Conservation (phyloP, 2,113 vertebrate genomes). For the Corynorhinus townsendii region DNA sequence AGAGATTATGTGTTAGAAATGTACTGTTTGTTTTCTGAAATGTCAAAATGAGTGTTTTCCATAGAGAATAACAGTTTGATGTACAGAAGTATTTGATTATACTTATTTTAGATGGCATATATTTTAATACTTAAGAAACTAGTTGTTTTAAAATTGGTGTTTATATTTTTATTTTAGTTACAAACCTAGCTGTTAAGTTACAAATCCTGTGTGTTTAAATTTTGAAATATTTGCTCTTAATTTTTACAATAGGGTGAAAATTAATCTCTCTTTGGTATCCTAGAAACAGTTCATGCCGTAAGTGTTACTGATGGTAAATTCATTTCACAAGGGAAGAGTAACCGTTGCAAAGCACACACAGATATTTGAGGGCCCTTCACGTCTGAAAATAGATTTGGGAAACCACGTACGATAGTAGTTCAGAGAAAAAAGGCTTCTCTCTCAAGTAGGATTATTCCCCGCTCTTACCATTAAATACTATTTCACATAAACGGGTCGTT, state of each 20-base stretch:
- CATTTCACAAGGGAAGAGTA: background rate
- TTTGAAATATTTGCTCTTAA: background rate
- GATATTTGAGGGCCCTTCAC: background rate
- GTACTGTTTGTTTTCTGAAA: background rate
- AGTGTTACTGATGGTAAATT: background rate
- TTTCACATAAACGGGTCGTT: background rate
- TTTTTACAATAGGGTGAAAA: background rate
- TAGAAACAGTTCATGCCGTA: background rate
- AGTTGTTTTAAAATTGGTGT: background rate
- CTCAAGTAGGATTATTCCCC: background rate
- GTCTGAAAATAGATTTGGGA: background rate
- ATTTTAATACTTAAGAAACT: slow-evolving; percentile 18
- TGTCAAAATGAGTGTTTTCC: background rate
- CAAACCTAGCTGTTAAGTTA: background rate
- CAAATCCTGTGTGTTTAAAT: background rate
- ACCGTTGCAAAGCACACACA: background rate
- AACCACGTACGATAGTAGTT: background rate
- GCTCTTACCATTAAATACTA: background rate
- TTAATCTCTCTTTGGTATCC: background rate
- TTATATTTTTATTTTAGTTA: background rate
- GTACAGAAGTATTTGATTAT: background rate
- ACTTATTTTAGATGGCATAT: background rate
- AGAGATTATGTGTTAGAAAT: background rate
- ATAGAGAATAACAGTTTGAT: background rate
- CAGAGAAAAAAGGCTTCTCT: background rate